Conservation (phyloP, 2,797 vertebrate species). For the Onychomys arenicola region DNA sequence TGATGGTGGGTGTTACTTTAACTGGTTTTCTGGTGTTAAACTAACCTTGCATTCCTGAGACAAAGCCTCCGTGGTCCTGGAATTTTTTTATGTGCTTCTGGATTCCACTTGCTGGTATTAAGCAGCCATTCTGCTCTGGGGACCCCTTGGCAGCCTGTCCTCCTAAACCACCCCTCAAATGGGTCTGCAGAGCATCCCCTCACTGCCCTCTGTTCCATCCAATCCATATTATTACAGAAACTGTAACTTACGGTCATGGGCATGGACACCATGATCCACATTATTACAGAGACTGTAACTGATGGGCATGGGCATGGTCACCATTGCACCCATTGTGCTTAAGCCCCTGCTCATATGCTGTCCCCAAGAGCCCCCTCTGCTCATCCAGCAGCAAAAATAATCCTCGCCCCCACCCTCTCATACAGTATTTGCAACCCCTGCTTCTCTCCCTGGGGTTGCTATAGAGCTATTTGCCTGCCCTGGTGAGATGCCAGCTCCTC, state of each 20-base stretch:
- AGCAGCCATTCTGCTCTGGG: slow-evolving; percentile 7
- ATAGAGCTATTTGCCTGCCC: not conserved
- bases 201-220: not conserved
- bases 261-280: not conserved
- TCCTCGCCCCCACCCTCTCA: not conserved
- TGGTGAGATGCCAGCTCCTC: not conserved
- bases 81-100: not conserved
- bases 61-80: not conserved
- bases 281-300: too few species aligned
- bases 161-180: not conserved
- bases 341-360: not conserved
- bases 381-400: not conserved
- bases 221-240: not conserved
- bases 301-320: not conserved
- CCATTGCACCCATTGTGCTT: not conserved
- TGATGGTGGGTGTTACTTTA: not conserved
- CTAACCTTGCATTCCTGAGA: slow-evolving; percentile 58
- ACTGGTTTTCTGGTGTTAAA: slow-evolving; percentile 54
- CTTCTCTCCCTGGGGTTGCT: not conserved
- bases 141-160: not conserved
- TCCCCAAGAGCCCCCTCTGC: not conserved
- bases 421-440: not conserved
- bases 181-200: not conserved
- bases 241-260: not conserved
- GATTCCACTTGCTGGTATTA: slow-evolving; percentile 4